Conservation (phyloP, 37 sponge, comb jelly and placozoan genomes). For the Oopsacas minuta region DNA sequence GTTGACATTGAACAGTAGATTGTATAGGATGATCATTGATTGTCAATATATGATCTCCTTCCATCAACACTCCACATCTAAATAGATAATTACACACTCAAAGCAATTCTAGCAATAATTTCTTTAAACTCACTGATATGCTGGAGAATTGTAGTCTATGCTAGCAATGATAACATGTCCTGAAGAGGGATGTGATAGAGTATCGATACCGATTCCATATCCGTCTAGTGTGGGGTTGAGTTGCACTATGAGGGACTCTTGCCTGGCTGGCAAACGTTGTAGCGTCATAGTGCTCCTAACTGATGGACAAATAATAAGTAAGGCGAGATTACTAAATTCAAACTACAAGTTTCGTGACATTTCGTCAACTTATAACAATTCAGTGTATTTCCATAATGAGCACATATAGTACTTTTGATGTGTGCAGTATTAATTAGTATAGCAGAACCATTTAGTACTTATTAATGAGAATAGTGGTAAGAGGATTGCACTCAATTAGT, state of each 20-base stretch:
- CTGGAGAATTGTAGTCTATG: background rate
- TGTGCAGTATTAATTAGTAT: no score
- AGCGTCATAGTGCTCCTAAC: background rate
- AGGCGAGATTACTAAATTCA: no score
- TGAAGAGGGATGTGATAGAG: background rate
- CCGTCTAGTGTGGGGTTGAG: conserved; percentile 9
- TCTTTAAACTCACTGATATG: background rate
- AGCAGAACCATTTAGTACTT: no score
- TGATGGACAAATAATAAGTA: no score
- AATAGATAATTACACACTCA: background rate
- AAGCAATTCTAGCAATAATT: no score
- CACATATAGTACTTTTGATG: no score
- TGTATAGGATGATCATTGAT: conserved; percentile 48
- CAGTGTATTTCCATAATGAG: no score
- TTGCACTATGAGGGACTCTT: conserved; percentile 5
- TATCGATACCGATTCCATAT: background rate
- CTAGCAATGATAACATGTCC: background rate
- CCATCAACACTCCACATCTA: conserved; percentile 66
- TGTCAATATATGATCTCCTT: conserved; percentile 57
- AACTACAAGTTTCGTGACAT: no score
- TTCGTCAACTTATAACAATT: no score
- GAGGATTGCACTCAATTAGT: no score
- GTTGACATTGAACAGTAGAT: conserved; percentile 28
- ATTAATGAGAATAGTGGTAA: no score
- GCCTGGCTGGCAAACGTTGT: background rate